Conservation (phyloP, 2,888 invertebrate genomes). For the Orchestes rusci region DNA sequence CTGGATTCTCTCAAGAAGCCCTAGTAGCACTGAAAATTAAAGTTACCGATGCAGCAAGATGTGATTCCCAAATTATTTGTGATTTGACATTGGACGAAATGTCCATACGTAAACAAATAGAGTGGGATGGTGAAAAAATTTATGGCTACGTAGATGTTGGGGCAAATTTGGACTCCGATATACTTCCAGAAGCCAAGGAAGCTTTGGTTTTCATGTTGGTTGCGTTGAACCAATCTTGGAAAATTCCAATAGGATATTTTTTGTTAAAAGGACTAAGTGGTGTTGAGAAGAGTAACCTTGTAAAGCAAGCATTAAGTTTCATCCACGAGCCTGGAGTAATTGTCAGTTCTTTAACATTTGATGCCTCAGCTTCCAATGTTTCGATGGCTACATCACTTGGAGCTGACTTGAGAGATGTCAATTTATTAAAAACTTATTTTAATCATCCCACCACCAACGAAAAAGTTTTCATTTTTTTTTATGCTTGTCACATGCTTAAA, state of each 20-base stretch:
- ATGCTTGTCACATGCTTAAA: conserved; percentile 11
- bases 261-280: conserved; percentile 6
- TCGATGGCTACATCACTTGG: conserved; percentile 14
- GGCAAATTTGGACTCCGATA: background rate
- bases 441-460: conserved; percentile 6
- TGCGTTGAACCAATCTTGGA: conserved; percentile 5
- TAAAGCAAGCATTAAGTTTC: conserved; percentile 10
- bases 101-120: conserved; percentile 20
- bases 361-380: conserved; percentile 12
- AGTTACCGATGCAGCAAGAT: conserved; percentile 6
- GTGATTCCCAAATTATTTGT: background rate
- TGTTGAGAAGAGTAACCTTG: conserved; percentile 12
- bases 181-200: conserved; percentile 7
- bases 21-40: conserved; percentile 18
- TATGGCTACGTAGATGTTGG: conserved; percentile 9
- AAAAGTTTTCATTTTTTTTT: conserved; percentile 15
- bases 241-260: conserved; percentile 11
- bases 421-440: conserved; percentile 5
- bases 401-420: conserved; percentile 4
- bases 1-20: conserved; percentile 22
- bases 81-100: conserved; percentile 24
- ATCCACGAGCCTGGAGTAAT: conserved; percentile 17
- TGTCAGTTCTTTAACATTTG: conserved; percentile 14
- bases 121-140: conserved; percentile 17
- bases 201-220: conserved; percentile 13